A percentile compares a stretch with the other conserved stretches of the same genome.
phyloP scores from a whole-genome alignment of 2,113 vertebrate genomes.

The Empidonax traillii region DNA sequence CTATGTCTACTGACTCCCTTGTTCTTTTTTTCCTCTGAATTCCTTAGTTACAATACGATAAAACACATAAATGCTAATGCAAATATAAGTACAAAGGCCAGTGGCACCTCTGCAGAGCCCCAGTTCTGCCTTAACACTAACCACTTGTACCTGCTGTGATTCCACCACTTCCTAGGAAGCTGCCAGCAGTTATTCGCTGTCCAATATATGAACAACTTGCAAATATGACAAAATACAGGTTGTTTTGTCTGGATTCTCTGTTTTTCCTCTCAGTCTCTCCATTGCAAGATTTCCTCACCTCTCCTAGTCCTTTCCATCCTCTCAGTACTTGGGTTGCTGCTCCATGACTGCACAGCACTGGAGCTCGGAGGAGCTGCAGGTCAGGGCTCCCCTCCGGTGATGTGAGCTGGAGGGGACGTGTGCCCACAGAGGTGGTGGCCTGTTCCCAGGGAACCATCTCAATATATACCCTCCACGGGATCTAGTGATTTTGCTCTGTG shows the following conservation, averaged over 20 bases:
- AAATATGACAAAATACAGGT: background rate
- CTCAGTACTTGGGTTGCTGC: background rate
- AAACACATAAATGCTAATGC: background rate
- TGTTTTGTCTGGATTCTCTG: background rate
- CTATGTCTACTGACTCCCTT: background rate
- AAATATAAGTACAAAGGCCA: background rate
- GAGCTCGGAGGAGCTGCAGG: background rate
- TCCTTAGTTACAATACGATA: background rate
- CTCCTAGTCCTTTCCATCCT: background rate
- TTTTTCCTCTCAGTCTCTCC: background rate
- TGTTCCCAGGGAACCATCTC: background rate
- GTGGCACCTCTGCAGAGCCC: background rate
- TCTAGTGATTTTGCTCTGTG: background rate
- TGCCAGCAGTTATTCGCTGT: background rate
- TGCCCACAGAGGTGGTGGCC: background rate
- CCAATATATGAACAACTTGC: background rate
- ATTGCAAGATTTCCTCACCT: background rate
- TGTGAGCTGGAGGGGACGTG: accelerated
- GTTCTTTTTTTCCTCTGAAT: background rate
- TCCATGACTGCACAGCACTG: background rate
- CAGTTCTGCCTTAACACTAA: background rate
- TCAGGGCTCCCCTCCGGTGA: background rate
- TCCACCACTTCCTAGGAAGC: background rate
- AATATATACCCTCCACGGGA: accelerated
- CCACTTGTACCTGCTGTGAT: background rate